These are phyloP conservation scores for Acrocephalus kingi DNA, from an alignment of 2,113 vertebrate species.

Conservation along the genomic window DNA sequence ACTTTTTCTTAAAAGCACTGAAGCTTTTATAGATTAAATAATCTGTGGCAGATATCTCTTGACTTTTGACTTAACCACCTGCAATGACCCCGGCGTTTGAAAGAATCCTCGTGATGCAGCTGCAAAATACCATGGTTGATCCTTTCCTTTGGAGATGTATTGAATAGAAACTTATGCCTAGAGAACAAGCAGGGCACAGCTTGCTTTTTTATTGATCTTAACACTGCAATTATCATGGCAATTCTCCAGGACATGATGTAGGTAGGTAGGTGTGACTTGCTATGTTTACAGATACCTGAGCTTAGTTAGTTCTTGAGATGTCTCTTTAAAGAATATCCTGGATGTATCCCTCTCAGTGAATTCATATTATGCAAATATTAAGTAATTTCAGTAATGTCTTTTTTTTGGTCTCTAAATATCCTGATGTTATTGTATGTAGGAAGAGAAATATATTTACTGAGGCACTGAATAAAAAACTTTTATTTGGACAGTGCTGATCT, in stretches of 20 bases:
- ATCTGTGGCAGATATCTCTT: neutral
- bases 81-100: neutral
- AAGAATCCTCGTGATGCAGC: neutral
- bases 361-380: neutral
- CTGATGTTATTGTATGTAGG: neutral
- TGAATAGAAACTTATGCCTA: neutral
- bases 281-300: neutral
- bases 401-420: neutral
- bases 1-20: neutral
- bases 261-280: neutral
- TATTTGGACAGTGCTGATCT: neutral
- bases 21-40: neutral
- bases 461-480: neutral
- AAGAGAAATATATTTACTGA: neutral
- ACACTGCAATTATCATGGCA: neutral
- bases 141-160: neutral
- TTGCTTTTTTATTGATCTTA: neutral
- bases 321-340: neutral
- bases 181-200: neutral
- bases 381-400: neutral
- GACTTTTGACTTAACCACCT: neutral
- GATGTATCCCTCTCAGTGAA: neutral
- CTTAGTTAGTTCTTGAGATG: neutral
- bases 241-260: neutral
- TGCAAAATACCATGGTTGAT: neutral